These are phyloP conservation scores for Escarpia spicata DNA, from an alignment of 2,888 invertebrate species.

Conservation along the genomic window DNA sequence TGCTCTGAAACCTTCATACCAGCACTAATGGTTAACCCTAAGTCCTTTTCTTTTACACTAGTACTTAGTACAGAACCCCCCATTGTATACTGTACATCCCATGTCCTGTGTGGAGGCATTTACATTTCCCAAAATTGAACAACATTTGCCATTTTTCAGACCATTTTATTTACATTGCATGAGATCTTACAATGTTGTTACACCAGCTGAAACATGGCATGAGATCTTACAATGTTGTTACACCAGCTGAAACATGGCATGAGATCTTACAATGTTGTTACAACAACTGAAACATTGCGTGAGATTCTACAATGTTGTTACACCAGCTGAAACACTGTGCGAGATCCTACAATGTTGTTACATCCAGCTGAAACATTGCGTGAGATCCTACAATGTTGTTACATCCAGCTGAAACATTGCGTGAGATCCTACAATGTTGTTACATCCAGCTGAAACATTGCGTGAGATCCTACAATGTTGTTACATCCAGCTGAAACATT, in stretches of 20 bases:
- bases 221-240: not conserved
- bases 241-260: not conserved
- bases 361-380: conserved; percentile 32
- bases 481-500: not conserved
- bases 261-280: not conserved
- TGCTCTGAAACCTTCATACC: no score
- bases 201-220: not conserved
- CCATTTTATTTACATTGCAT: conserved; percentile 5
- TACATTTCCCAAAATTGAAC: no score
- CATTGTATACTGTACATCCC: no score
- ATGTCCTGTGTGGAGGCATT: no score
- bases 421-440: no score
- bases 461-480: not conserved
- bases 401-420: no score
- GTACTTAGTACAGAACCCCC: no score
- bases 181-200: not conserved
- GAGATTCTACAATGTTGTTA: not conserved
- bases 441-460: no score
- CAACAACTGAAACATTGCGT: not conserved
- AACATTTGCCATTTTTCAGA: no score
- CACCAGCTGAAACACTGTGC: no score
- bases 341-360: not conserved
- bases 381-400: not conserved
- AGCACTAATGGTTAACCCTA: no score
- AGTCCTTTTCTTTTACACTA: no score